phyloP scores from a whole-genome alignment of 2,888 invertebrate species.

The Coleophora flavipennella region DNA sequence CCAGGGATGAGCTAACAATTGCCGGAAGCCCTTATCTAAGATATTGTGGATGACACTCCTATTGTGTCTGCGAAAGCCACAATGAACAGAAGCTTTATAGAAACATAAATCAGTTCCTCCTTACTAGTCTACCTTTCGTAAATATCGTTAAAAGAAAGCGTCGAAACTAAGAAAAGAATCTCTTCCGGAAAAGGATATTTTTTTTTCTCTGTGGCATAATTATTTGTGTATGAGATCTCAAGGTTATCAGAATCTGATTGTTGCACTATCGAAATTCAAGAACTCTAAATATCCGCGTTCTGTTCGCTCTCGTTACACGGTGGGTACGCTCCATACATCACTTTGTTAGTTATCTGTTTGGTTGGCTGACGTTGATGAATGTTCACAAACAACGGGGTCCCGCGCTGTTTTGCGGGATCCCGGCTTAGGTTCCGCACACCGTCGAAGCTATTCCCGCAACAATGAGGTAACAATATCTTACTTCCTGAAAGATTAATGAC shows the following conservation, averaged over 20 bases:
- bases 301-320: slow-evolving; percentile 38
- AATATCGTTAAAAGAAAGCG: too few species aligned
- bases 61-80: neutral
- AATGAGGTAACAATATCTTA: slow-evolving; percentile 26
- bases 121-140: too few species aligned
- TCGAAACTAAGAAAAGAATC: too few species aligned
- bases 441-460: slow-evolving; percentile 22
- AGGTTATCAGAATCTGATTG: too few species aligned
- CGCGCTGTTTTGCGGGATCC: slow-evolving; percentile 21
- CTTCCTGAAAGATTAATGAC: slow-evolving; percentile 3
- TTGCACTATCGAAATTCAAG: neutral
- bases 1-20: too few species aligned
- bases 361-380: slow-evolving; percentile 52
- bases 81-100: too few species aligned
- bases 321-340: slow-evolving; percentile 52
- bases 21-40: too few species aligned
- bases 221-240: too few species aligned
- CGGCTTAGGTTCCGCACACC: slow-evolving; percentile 24
- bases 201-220: too few species aligned
- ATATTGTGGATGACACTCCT: too few species aligned
- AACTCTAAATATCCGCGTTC: neutral
- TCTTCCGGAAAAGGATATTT: too few species aligned
- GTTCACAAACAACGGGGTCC: slow-evolving; percentile 35
- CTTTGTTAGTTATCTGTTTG: slow-evolving; percentile 56
- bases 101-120: too few species aligned